Conservation (phyloP, 2,888 invertebrate genomes). For the Macropis europaea region DNA sequence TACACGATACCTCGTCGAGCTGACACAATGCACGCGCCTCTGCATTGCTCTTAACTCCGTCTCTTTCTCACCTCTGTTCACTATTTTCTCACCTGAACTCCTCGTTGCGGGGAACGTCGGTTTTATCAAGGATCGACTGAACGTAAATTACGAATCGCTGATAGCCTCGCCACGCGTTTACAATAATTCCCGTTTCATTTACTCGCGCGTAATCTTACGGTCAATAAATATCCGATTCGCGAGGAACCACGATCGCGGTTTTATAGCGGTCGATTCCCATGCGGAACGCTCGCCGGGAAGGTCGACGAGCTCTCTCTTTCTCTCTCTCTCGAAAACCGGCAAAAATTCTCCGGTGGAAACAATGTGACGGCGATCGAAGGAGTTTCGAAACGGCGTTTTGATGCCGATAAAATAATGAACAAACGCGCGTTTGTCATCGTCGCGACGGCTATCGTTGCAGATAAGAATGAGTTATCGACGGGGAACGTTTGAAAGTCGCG, state of each 20-base stretch:
- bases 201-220: conserved; percentile 13
- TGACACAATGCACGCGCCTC: conserved; percentile 59
- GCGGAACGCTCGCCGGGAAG: neutral
- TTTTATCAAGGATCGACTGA: neutral
- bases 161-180: conserved; percentile 12
- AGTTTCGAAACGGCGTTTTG: conserved; percentile 50
- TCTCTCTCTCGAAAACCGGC: no score
- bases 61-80: neutral
- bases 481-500: conserved; percentile 25
- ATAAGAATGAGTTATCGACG: conserved; percentile 48
- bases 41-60: neutral
- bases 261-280: conserved; percentile 25
- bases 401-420: conserved; percentile 59
- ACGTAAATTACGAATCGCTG: conserved; percentile 29
- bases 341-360: conserved; percentile 18
- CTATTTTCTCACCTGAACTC: conserved; percentile 2
- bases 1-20: conserved; percentile 55
- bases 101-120: neutral
- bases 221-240: conserved; percentile 37
- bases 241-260: conserved; percentile 10
- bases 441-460: conserved; percentile 33
- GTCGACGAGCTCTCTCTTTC: no score
- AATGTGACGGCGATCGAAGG: conserved; percentile 43
- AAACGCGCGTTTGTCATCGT: conserved; percentile 57
- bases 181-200: conserved; percentile 44